phyloP scores from a whole-genome alignment of 2,797 vertebrate species.

The Hippopotamyrus pictus region DNA sequence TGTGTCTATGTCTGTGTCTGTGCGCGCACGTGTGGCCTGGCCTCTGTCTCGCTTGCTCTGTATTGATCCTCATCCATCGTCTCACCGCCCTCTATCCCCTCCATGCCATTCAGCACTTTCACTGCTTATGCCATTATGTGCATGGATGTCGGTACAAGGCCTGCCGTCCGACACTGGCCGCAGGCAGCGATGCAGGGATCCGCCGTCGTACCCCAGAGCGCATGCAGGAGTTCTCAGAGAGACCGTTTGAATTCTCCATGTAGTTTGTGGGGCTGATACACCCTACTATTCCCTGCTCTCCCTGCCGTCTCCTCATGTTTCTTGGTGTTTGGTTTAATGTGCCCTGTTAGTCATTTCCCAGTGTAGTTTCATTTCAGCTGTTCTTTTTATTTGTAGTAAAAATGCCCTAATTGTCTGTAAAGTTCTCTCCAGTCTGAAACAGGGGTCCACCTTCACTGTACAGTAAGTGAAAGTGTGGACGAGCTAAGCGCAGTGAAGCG shows the following conservation, averaged over 20 bases:
- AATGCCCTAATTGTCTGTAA: neutral
- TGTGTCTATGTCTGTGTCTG: neutral
- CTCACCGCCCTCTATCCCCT: neutral
- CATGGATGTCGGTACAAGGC: neutral
- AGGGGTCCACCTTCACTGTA: neutral
- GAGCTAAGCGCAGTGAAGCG: neutral
- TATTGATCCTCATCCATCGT: neutral
- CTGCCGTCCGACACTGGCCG: neutral
- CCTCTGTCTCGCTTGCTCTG: slow-evolving; percentile 18
- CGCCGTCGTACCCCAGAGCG: neutral
- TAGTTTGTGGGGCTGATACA: neutral
- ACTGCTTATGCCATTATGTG: neutral
- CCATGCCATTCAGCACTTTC: neutral
- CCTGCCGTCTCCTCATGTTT: neutral
- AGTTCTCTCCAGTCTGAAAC: neutral
- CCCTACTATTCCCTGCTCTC: neutral
- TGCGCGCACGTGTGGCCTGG: neutral
- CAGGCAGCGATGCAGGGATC: neutral
- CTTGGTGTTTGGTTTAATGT: neutral
- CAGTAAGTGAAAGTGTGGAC: neutral
- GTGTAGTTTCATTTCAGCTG: neutral
- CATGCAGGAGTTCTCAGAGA: neutral
- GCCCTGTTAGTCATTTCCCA: neutral
- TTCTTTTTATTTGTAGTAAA: neutral
- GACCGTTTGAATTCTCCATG: neutral